Conservation (phyloP, 2,113 vertebrate genomes). For the Rhizomys pruinosus region DNA sequence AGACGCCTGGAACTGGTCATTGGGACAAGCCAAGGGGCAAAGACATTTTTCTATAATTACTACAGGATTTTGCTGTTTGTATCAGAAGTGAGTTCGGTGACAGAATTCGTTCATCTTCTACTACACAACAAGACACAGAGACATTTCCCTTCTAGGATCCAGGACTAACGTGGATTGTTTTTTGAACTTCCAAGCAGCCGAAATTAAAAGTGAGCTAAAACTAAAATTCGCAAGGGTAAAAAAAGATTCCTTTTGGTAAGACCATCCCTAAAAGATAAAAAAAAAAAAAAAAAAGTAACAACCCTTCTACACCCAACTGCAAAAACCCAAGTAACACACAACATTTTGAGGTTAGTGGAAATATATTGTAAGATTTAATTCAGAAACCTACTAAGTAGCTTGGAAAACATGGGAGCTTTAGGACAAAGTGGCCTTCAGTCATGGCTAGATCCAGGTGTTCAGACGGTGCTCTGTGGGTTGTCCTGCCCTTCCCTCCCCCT, state of each 20-base stretch:
- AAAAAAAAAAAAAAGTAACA: constrained; percentile 25
- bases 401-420: no score
- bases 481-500: neutral
- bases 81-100: constrained; percentile 58
- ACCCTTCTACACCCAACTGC: neutral
- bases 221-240: constrained; percentile 11
- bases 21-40: constrained; percentile 38
- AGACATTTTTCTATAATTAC: constrained; percentile 64
- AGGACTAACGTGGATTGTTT: constrained; percentile 34
- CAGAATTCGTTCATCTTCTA: constrained; percentile 66
- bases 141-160: neutral
- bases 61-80: constrained; percentile 48
- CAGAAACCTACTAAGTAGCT: no score
- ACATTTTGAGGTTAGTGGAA: neutral
- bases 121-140: constrained; percentile 21
- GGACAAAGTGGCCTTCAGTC: neutral
- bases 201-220: constrained; percentile 40
- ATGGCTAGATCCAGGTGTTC: neutral
- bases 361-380: accelerated
- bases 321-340: neutral
- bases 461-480: accelerated
- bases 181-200: neutral
- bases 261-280: constrained; percentile 44
- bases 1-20: constrained; percentile 56
- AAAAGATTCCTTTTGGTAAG: neutral